These are phyloP conservation scores for Perdita meconis DNA, from an alignment of 2,888 invertebrate genomes.

Conservation along the genomic window DNA sequence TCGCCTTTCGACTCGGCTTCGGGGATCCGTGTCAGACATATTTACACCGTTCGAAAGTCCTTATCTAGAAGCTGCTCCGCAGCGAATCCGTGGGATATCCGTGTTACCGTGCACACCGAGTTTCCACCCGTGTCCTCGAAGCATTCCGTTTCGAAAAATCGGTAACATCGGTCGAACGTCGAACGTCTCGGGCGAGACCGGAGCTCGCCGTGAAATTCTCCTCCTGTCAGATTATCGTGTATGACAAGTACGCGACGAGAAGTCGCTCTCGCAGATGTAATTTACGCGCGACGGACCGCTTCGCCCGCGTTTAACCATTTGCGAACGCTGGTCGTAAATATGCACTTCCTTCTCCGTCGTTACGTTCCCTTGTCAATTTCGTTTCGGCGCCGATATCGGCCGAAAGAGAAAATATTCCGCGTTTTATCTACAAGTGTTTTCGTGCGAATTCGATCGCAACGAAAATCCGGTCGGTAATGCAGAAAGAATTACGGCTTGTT, in stretches of 20 bases:
- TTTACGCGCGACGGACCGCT: not conserved
- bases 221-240: not conserved
- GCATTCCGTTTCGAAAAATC: no score
- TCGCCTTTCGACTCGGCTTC: slow-evolving; percentile 72
- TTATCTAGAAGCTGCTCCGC: slow-evolving; percentile 48
- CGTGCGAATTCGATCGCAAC: not conserved
- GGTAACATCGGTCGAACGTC: no score
- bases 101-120: not conserved
- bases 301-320: slow-evolving; percentile 8
- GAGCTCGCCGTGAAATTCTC: no score
- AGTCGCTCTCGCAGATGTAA: not conserved
- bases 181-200: no score
- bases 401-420: not conserved
- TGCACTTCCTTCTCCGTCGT: not conserved
- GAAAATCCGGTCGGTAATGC: not conserved
- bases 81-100: slow-evolving; percentile 30
- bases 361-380: not conserved
- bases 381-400: not conserved
- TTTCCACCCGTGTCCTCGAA: slow-evolving; percentile 14
- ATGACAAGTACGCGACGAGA: not conserved
- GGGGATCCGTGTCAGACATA: slow-evolving; percentile 74
- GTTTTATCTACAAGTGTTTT: not conserved
- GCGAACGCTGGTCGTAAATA: not conserved
- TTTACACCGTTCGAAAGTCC: slow-evolving; percentile 48
- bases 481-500: not conserved